Evolutionary conservation across 2,888 invertebrate genomes (phyloP), one percentile per base, ranked within the genome.

Genomic region (Argyresthia albistria): DNA sequence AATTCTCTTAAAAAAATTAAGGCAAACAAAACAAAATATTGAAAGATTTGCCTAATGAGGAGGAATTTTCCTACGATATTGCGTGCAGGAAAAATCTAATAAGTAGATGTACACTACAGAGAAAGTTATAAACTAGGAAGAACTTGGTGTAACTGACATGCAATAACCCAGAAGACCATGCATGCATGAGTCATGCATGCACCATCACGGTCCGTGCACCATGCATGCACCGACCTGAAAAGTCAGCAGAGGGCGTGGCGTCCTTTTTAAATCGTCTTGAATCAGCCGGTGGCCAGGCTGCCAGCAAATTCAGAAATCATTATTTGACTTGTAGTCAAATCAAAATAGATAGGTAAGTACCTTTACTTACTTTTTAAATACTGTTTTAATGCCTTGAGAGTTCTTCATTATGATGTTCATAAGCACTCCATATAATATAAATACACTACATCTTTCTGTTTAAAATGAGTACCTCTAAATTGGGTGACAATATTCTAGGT

Each of bases 271-370:
- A 60, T 8, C 75, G 63, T 39, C 67, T 74, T 62, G 68, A 64
- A 35, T 70, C 76, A 1, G 73, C 79, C 16, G 73, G 79, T 63
- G 82, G 81, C 74, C 78, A 79, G 58, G 75, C 74, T 68, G 78
- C 81, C 80, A 55, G 35, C 46, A 56, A 46, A 48, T 10, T 42
- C 8, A 42, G 9, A 1, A 43, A 9, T 14, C 6, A 39, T 2
- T 8, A 7, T 42, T 39, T 39, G 14, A 42, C 4, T 15, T 15
- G 4, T 11, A 9, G 8, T 8, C 4, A 12, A 14, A 11, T 10
- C 10, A 15, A 4, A 15, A 42, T 39, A 50, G 39, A 10, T 39
- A 42, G 15, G 7, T 8, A 14, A 6, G 6, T 2, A 36, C 10
- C 36, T 39, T 11, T 25, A 46, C 46, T 10, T 11, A 10, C 36